These are phyloP conservation scores for Potamilus streckersoni DNA, from an alignment of 1,140 invertebrate species.

Conservation along the genomic window DNA sequence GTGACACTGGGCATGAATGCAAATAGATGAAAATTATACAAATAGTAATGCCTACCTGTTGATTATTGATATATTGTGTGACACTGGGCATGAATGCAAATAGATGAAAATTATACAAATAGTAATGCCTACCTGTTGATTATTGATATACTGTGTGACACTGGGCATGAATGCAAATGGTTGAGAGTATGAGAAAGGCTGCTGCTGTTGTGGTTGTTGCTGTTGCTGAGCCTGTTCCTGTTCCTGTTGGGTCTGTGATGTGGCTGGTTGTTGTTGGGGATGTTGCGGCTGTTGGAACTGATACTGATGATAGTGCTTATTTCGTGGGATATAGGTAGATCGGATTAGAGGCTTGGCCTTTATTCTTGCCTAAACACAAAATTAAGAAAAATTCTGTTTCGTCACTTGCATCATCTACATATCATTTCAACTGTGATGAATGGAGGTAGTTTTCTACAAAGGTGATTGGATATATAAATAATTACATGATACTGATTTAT, in stretches of 20 bases:
- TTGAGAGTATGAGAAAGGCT: slow-evolving; percentile 34
- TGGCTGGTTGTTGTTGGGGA: slow-evolving; percentile 34
- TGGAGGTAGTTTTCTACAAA: neutral
- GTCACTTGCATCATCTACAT: neutral
- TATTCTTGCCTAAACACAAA: slow-evolving; percentile 76
- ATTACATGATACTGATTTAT: too few species aligned
- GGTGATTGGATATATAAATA: neutral
- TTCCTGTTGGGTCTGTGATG: slow-evolving; percentile 14
- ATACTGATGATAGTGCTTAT: slow-evolving; percentile 49
- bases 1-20: slow-evolving; percentile 44
- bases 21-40: slow-evolving; percentile 27
- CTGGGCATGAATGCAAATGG: slow-evolving; percentile 49
- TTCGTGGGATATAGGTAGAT: slow-evolving; percentile 70
- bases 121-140: slow-evolving; percentile 41
- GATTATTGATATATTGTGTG: too few species aligned
- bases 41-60: too few species aligned
- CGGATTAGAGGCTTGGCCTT: slow-evolving; percentile 90
- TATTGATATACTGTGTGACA: slow-evolving; percentile 38
- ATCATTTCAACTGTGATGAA: neutral
- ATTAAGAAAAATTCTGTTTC: neutral
- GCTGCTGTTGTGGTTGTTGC: slow-evolving; percentile 30
- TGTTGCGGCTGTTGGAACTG: slow-evolving; percentile 22
- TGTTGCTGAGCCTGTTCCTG: slow-evolving; percentile 25
- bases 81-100: too few species aligned
- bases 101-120: neutral